Conservation (phyloP, 1,140 invertebrate species). For the Aphaenogaster floridana region DNA sequence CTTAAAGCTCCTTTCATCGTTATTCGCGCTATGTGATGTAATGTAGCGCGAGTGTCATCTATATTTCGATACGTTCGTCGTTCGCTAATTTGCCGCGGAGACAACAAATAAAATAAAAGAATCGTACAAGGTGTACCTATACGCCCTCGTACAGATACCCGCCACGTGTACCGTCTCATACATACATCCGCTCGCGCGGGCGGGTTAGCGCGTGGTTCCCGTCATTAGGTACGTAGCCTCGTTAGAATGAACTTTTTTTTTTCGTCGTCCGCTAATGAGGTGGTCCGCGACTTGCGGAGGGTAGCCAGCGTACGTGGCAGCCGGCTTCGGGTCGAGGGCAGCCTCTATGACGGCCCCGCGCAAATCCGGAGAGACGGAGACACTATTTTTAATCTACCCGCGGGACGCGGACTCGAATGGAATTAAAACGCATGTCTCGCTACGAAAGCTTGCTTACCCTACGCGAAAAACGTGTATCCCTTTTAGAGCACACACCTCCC, state of each 20-base stretch:
- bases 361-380: constrained; percentile 70
- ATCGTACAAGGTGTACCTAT: constrained; percentile 65
- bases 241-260: constrained; percentile 83
- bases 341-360: constrained; percentile 66
- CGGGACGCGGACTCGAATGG: constrained; percentile 69
- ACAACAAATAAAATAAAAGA: constrained; percentile 60
- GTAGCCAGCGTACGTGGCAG: constrained; percentile 16
- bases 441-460: constrained; percentile 67
- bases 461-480: constrained; percentile 61
- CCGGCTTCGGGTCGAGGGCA: constrained; percentile 60
- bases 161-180: constrained; percentile 33
- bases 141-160: constrained; percentile 24
- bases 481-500: constrained; percentile 55
- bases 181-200: constrained; percentile 21
- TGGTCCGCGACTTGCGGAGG: constrained; percentile 77
- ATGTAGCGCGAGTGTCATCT: constrained; percentile 65
- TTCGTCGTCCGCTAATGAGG: constrained; percentile 81
- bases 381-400: constrained; percentile 78
- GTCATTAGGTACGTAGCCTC: constrained; percentile 83
- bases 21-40: constrained; percentile 65
- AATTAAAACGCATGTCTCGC: constrained; percentile 74
- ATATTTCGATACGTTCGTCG: constrained; percentile 58
- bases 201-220: constrained; percentile 73
- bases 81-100: constrained; percentile 72
- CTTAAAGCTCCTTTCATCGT: not conserved